Evolutionary conservation across 2,113 vertebrate species (phyloP).

Genomic region (Paradoxurus hermaphroditus): DNA sequence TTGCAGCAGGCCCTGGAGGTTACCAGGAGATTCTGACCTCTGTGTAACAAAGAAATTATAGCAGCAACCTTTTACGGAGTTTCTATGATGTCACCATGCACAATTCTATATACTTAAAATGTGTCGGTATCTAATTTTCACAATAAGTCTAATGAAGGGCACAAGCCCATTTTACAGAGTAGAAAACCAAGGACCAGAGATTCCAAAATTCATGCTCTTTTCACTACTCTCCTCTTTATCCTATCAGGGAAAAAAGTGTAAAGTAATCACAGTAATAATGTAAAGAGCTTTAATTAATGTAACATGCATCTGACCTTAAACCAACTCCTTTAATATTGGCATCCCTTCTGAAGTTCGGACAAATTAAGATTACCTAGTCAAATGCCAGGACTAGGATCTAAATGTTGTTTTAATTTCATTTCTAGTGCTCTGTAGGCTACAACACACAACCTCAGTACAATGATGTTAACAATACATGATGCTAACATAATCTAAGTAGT

Average conservation of each 20-base stretch:
- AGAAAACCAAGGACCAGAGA: background rate
- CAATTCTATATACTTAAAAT: background rate
- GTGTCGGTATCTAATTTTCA: background rate
- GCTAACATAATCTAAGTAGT: background rate
- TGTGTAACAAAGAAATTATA: background rate
- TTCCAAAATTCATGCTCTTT: background rate
- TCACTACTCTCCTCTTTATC: background rate
- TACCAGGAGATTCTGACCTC: background rate
- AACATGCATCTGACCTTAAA: background rate
- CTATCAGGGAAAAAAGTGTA: background rate
- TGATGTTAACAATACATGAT: background rate
- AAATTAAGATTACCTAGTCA: background rate
- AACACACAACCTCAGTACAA: background rate
- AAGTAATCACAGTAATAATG: background rate
- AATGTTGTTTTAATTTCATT: constrained; percentile 14
- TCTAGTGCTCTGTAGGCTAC: background rate
- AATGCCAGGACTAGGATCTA: background rate
- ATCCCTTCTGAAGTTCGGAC: constrained; percentile 10
- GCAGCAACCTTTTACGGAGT: background rate
- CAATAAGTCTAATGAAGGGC: background rate
- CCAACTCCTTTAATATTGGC: background rate
- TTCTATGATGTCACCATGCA: background rate
- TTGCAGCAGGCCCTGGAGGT: background rate
- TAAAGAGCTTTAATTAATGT: background rate
- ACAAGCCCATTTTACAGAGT: background rate